phyloP scores from a whole-genome alignment of 37 sponge, comb jelly and placozoan species.

The Spongilla lacustris region DNA sequence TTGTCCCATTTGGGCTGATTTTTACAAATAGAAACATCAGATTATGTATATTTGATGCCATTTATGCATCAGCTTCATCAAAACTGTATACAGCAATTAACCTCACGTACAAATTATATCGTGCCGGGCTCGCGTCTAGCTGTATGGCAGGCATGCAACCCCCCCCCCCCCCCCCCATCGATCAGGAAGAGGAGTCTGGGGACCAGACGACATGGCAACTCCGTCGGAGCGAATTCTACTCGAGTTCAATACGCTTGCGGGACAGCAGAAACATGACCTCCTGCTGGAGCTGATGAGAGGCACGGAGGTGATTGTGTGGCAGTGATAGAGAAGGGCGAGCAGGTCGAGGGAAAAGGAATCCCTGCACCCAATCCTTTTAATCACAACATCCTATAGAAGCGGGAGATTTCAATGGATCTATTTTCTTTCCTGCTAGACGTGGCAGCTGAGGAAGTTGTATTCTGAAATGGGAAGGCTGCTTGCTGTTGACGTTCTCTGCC shows the following conservation, averaged over 20 bases:
- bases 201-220: background rate
- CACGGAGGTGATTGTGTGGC: background rate
- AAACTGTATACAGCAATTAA: no score
- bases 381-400: no score
- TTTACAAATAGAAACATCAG: background rate
- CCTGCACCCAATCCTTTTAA: no score
- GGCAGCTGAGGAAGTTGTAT: constrained; percentile 45
- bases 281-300: background rate
- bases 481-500: constrained; percentile 67
- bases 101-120: no score
- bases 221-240: background rate
- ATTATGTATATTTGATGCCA: no score
- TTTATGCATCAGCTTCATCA: no score
- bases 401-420: background rate
- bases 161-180: no score
- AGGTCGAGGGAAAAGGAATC: no score
- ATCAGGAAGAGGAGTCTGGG: no score
- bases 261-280: constrained; percentile 7
- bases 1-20: constrained; percentile 50
- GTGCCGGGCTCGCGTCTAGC: no score
- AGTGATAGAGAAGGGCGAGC: no score
- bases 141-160: no score
- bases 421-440: background rate
- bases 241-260: background rate
- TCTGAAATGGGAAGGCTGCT: constrained; percentile 25